Evolutionary conservation across 2,888 invertebrate species (phyloP).

Genomic region (Macaria notata): DNA sequence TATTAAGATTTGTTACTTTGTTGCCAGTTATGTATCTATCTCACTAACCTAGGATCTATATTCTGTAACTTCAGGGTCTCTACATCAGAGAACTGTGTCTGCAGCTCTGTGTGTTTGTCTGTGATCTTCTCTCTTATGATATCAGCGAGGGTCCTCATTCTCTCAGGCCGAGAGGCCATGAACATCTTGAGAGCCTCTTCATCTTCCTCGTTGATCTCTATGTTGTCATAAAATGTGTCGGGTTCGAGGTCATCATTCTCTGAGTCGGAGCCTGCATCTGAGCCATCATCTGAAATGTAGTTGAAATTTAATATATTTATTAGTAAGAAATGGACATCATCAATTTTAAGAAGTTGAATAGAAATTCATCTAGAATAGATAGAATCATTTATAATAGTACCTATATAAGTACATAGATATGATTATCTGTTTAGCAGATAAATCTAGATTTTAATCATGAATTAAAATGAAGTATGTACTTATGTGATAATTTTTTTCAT

Average conservation of each 20-base stretch:
- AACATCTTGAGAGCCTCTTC: conserved; percentile 94
- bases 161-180: conserved; percentile 72
- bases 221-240: conserved; percentile 85
- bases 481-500: too few relatives aligned
- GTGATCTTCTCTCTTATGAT: conserved; percentile 96
- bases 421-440: too few relatives aligned
- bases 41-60: conserved; percentile 86
- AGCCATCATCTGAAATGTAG: conserved; percentile 51
- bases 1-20: too few relatives aligned
- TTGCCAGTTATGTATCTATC: too few relatives aligned
- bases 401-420: not conserved
- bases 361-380: too few relatives aligned
- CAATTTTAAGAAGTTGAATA: too few relatives aligned
- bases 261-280: conserved; percentile 73
- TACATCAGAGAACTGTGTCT: conserved; percentile 91
- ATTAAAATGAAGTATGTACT: too few relatives aligned
- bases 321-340: too few relatives aligned
- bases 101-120: conserved; percentile 95
- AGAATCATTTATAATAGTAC: not conserved
- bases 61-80: conserved; percentile 89
- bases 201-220: conserved; percentile 93
- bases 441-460: too few relatives aligned
- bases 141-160: conserved; percentile 91
- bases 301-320: too few relatives aligned
- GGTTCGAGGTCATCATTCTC: conserved; percentile 80